Evolutionary conservation across 2,113 vertebrate species (phyloP), one percentile per base, ranked within the genome.

Genomic region (Xenus cinereus): DNA sequence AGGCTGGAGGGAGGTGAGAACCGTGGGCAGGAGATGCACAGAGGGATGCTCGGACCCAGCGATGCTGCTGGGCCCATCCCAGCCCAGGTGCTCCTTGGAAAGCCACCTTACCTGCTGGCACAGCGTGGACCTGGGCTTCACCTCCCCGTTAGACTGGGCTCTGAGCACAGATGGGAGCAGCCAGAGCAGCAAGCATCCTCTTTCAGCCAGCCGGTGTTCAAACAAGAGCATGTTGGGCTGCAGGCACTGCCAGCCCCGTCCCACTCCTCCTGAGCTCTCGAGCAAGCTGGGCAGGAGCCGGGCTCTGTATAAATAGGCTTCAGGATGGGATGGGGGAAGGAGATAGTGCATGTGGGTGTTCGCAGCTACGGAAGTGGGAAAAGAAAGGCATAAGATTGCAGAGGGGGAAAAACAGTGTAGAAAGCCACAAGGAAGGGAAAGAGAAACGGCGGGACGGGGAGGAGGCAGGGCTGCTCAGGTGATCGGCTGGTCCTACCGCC

Each of bases 31-130:
- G 64, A 68, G 62, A 75, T 22, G 41, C 62, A 11, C 28, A 28
- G 74, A 51, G 74, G 53, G 87, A 68, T 72, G 89, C 60, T 56
- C 0, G 2, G 39, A n/a, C 48, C 60, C 82, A 20, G 35, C 0
- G 13, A 19, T 2, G 41, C 64, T 66, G 12, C 74, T 24, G 54
- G 68, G 75, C 50, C 79, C 63, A 30, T 9, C 67, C 68, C 89
- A 89, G 80, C 67, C 59, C 62, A 28, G 82, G 74, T 74, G 69
- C 57, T 79, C 74, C 53, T 80, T 2, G n/a, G 81, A 8, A 64
- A 83, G 60, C 63, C 57, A 68, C 76, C 90, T 96, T 97, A 97
- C 96, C 97, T 97, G 95, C 72, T 80, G 93, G 92, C 97, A 97
- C 5, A 3, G 63, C 0, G 15, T 6, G 37, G 93, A 21, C n/a